phyloP scores from a whole-genome alignment of 2,113 vertebrate genomes.

The Caretta caretta region DNA sequence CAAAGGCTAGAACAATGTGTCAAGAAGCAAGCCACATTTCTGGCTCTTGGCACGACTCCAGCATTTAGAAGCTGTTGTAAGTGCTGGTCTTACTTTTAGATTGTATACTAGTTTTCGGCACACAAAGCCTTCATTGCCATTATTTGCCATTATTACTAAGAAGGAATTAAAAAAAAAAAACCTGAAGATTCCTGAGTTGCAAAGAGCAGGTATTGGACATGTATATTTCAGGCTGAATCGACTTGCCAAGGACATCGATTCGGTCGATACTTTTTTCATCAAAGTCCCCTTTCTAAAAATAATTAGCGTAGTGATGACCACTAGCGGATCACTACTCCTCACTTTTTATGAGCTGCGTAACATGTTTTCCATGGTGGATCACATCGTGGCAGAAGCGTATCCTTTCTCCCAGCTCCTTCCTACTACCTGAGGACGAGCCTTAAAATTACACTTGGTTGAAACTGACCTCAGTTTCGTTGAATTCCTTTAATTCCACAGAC shows the following conservation, averaged over 20 bases:
- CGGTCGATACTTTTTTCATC: not conserved
- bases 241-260: not conserved
- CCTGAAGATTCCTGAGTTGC: not conserved
- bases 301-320: not conserved
- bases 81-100: not conserved
- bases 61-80: not conserved
- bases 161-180: not conserved
- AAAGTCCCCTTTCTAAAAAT: not conserved
- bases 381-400: constrained; percentile 9
- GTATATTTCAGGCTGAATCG: not conserved
- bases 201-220: not conserved
- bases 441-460: not conserved
- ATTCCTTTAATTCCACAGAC: not conserved
- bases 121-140: not conserved
- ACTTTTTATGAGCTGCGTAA: constrained; percentile 35
- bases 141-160: not conserved
- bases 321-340: not conserved
- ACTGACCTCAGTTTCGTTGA: not conserved
- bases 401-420: not conserved
- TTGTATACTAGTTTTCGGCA: not conserved
- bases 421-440: not conserved
- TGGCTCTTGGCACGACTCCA: not conserved
- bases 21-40: not conserved
- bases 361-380: not conserved
- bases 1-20: not conserved